Evolutionary conservation across 1,140 invertebrate species (phyloP).

Genomic region (Kradibia gibbosae): DNA sequence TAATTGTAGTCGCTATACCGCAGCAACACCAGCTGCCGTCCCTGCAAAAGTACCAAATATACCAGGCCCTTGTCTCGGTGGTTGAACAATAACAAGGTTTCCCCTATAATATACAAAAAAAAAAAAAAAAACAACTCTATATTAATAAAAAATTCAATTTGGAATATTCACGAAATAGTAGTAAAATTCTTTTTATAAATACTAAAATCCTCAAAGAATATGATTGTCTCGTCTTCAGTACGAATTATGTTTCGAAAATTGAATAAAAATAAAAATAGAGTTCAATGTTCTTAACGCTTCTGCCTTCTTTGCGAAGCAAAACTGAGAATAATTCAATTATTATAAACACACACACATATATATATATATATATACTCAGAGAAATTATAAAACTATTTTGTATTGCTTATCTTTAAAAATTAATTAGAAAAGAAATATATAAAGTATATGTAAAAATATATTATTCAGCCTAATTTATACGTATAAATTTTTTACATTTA

Average conservation of each 20-base stretch:
- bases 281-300: too few species aligned
- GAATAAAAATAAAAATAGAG: neutral
- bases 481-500: neutral
- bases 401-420: too few species aligned
- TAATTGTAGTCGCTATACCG: conserved; percentile 42
- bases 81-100: conserved; percentile 49
- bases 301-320: too few species aligned
- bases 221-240: conserved; percentile 2
- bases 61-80: conserved; percentile 40
- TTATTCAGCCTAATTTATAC: neutral
- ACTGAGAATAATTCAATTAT: too few species aligned
- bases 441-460: neutral
- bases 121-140: conserved; percentile 15
- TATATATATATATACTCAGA: too few species aligned
- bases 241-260: neutral
- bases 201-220: neutral
- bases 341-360: too few species aligned
- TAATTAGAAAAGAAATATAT: too few species aligned
- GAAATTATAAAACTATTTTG: too few species aligned
- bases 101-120: conserved; percentile 47
- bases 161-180: conserved; percentile 35
- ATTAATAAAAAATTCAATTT: conserved; percentile 5
- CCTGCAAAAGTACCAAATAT: conserved; percentile 51
- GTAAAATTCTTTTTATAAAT: conserved; percentile 46
- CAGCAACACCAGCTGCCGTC: conserved; percentile 53